phyloP scores from a whole-genome alignment of 30 jellyfish, hydroid and myxozoan genomes.

The Turritopsis rubra region DNA sequence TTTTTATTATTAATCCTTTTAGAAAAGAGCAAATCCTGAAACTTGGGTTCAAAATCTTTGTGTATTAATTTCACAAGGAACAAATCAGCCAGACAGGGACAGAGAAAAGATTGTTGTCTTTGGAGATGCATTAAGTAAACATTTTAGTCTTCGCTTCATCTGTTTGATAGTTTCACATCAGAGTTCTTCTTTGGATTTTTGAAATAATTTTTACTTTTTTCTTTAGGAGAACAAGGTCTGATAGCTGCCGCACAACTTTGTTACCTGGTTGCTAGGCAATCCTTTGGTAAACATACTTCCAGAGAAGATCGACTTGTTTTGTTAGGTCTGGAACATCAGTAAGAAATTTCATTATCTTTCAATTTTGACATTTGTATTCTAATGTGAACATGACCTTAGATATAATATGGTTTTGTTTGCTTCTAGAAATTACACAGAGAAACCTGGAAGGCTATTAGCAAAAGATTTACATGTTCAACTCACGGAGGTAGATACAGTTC shows the following conservation, averaged over 20 bases:
- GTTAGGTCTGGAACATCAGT: slow-evolving; percentile 36
- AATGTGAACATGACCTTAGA: not conserved
- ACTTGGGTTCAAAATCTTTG: slow-evolving; percentile 45
- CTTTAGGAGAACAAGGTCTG: slow-evolving; percentile 23
- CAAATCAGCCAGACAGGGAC: slow-evolving; percentile 16
- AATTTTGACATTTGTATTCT: not conserved
- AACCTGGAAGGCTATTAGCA: slow-evolving; percentile 33
- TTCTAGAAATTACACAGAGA: slow-evolving; percentile 17
- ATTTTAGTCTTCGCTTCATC: not conserved
- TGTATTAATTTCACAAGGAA: slow-evolving; percentile 21
- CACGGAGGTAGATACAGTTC: slow-evolving; percentile 29
- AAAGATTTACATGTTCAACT: slow-evolving; percentile 20
- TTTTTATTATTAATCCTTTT: too few species aligned
- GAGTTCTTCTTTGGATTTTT: not conserved
- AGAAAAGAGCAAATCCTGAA: slow-evolving; percentile 32
- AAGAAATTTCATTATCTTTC: not conserved
- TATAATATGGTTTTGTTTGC: not conserved
- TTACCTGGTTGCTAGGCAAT: slow-evolving; percentile 26
- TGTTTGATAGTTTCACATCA: too few species aligned
- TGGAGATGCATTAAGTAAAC: slow-evolving; percentile 37
- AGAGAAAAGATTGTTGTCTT: slow-evolving; percentile 21
- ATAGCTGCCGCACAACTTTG: slow-evolving; percentile 41
- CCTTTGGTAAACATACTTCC: slow-evolving; percentile 26
- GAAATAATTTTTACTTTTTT: not conserved
- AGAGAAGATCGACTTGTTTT: slow-evolving; percentile 13